Percentiles rank a stretch among this genome's conserved stretches.
These are phyloP conservation scores for Eolophus roseicapilla DNA, from an alignment of 2,113 vertebrate species.

Conservation along the genomic window DNA sequence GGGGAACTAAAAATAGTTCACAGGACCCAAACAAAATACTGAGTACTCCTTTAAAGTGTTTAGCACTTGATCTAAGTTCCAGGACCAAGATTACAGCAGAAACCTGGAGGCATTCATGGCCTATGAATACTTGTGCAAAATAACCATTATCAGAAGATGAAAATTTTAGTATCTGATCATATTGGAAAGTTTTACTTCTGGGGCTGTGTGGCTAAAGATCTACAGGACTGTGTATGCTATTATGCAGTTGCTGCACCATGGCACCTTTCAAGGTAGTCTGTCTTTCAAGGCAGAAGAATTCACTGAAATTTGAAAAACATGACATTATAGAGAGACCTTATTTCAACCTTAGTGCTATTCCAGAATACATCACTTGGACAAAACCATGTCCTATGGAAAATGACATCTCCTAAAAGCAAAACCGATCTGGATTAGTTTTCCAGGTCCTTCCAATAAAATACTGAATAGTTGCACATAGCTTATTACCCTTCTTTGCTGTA, in stretches of 20 bases:
- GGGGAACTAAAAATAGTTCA: not conserved
- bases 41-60: not conserved
- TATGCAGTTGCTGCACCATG: not conserved
- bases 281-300: not conserved
- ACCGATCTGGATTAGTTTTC: not conserved
- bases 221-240: not conserved
- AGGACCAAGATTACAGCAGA: not conserved
- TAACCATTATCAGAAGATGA: not conserved
- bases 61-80: not conserved
- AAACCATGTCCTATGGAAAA: not conserved
- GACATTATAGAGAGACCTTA: not conserved
- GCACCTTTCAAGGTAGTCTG: not conserved
- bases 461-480: not conserved
- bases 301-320: not conserved
- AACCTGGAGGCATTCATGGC: not conserved
- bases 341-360: not conserved
- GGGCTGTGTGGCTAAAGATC: not conserved
- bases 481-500: conserved; percentile 66
- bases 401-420: not conserved
- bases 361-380: not conserved
- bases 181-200: not conserved
- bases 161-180: not conserved
- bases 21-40: not conserved
- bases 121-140: not conserved
- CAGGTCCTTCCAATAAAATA: not conserved